Base-by-base conservation (phyloP, 2,888 invertebrate genomes). In the Endotricha flammealis region DNA sequence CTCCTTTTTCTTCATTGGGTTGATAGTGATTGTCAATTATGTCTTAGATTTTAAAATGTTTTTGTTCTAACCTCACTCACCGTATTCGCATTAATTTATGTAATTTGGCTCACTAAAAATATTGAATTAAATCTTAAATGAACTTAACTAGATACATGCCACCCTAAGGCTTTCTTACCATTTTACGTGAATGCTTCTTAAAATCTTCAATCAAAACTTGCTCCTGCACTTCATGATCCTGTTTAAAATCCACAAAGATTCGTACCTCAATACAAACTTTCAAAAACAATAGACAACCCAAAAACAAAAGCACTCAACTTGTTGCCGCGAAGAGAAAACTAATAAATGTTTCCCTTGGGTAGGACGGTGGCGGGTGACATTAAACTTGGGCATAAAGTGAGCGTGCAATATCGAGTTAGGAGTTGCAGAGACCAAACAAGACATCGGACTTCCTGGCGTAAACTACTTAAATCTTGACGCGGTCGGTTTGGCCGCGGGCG, bases 381-480 rank as follows among this genome's bases (percentile, higher is more conserved):
- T 69, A 71, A 73, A 76, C 65, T 74, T 74, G 62, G 61, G 65
- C 20, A 73, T 70, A 74, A 83, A 83, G 74, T 73, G 82, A 77
- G 78, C 82, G 74, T 70, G 79, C 74, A 67, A 77, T 77, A 78
- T 76, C 79, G 73, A 81, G 83, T 81, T 80, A 81, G 76, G 64
- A 76, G 63, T 74, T 69, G 52, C 58, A 62, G 64, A 66, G 67
- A 67, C 72, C 73, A 74, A 74, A 74, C 74, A 73, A 68, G 70
- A 62, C 58, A 42, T 49, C 67, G 58, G 69, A 73, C 67, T 76
- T 71, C 73, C 70, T 64, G 66, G 53, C 64, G 68, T 74, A 79
- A 82, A 83, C 81, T 79, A 81, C 82, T 85, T 82, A 81, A 77
- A 80, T 76, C 77, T 79, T 74, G 74, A 71, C 69, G 68, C 68